These are phyloP conservation scores for Pseudopleuronectes americanus DNA, from an alignment of 2,797 vertebrate species.

Conservation along the genomic window DNA sequence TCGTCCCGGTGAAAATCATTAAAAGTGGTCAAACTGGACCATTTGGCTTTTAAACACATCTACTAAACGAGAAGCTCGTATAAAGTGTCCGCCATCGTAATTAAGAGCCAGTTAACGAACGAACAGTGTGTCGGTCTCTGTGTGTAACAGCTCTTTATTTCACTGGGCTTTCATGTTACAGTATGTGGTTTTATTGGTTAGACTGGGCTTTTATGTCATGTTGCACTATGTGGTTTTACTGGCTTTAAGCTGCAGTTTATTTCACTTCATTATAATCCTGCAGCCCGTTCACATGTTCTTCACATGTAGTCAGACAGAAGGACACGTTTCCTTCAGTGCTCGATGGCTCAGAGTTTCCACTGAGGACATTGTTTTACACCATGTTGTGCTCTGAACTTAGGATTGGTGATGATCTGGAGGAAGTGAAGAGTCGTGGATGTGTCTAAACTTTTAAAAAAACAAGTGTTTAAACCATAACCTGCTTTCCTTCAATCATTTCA, in stretches of 20 bases:
- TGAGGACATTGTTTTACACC: background rate
- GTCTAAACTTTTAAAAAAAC: too few species aligned
- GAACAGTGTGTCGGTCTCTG: constrained; percentile 14
- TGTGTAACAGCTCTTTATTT: constrained; percentile 41
- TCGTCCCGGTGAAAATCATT: too few species aligned
- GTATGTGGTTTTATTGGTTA: constrained; percentile 61
- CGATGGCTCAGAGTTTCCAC: background rate
- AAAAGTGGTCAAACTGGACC: constrained; percentile 7
- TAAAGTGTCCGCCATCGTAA: constrained; percentile 25
- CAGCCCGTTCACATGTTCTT: constrained; percentile 49
- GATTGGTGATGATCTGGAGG: too few species aligned
- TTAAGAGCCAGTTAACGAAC: constrained; percentile 51
- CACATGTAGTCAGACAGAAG: constrained; percentile 7
- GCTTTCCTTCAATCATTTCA: too few species aligned
- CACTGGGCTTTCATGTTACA: constrained; percentile 68
- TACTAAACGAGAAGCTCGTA: constrained; percentile 16
- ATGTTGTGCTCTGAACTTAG: too few species aligned
- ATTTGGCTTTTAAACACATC: constrained; percentile 3
- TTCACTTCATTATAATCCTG: constrained; percentile 53
- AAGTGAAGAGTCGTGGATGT: too few species aligned
- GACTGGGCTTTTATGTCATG: constrained; percentile 65
- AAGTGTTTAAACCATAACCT: too few species aligned
- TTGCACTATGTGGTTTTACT: constrained; percentile 61
- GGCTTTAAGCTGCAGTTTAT: constrained; percentile 30
- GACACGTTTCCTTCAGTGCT: background rate